Evolutionary conservation across 2,113 vertebrate species (phyloP).

Genomic region (Crotalus viridis): DNA sequence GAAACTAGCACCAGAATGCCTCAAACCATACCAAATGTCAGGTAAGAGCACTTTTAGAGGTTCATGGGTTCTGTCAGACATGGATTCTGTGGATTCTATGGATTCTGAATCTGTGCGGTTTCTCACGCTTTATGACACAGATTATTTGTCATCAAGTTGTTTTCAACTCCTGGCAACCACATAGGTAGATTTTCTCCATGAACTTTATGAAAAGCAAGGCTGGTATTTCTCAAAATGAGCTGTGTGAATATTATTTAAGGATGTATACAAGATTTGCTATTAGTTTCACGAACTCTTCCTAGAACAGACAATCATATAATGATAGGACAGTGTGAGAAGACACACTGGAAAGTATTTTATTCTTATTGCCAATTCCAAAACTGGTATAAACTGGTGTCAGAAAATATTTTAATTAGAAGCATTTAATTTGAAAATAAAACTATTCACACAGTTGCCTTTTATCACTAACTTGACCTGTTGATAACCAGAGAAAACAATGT

Average conservation of each 20-base stretch:
- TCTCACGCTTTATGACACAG: background rate
- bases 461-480: background rate
- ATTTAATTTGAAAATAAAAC: background rate
- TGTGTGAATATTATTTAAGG: constrained; percentile 36
- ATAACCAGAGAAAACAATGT: background rate
- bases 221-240: constrained; percentile 1
- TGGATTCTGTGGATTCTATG: background rate
- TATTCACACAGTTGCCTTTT: background rate
- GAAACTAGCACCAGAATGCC: background rate
- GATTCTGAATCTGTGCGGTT: background rate
- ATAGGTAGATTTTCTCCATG: background rate
- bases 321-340: no score
- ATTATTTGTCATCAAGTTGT: background rate
- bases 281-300: background rate
- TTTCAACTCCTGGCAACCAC: background rate
- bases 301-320: background rate
- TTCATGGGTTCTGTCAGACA: background rate
- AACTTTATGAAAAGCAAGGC: background rate
- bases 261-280: constrained; percentile 34
- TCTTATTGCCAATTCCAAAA: background rate
- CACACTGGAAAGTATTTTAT: background rate
- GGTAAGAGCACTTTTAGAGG: no score
- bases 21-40: background rate
- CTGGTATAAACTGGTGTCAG: background rate
- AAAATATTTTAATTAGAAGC: background rate